A percentile compares a stretch with the other conserved stretches of the same genome.
Conservation (phyloP, 2,113 vertebrate species). For the Callipepla californica region DNA sequence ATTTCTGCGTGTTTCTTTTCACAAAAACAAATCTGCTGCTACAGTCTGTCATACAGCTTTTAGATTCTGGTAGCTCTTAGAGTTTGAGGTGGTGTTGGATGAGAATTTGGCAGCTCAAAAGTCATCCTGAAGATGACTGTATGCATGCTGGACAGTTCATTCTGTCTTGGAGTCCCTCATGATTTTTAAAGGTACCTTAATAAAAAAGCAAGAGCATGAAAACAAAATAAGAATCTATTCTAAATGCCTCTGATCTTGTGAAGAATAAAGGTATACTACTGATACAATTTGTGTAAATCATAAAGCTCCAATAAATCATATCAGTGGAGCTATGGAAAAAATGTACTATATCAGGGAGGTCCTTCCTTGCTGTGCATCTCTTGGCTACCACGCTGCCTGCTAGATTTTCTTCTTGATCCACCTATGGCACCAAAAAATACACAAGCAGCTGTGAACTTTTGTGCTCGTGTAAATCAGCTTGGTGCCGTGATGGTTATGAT, state of each 20-base stretch:
- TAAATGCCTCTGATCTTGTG: not conserved
- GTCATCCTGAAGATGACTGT: not conserved
- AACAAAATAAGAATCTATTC: not conserved
- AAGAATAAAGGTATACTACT: not conserved
- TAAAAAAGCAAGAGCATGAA: not conserved
- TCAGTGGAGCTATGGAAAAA: not conserved
- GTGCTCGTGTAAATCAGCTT: not conserved
- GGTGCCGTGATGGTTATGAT: not conserved
- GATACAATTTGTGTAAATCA: not conserved
- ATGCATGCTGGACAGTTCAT: fast-evolving
- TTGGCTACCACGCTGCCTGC: fast-evolving
- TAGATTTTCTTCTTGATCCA: not conserved
- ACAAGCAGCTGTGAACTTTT: not conserved
- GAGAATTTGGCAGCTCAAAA: not conserved
- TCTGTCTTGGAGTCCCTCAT: not conserved
- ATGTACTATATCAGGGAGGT: too few species aligned
- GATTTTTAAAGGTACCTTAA: not conserved
- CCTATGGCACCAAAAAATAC: not conserved
- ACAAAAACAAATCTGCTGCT: slow-evolving; percentile 24
- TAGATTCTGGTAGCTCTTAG: not conserved
- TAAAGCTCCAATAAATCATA: not conserved
- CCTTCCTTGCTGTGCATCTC: not conserved
- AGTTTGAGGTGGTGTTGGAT: fast-evolving
- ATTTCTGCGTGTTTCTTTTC: slow-evolving; percentile 9
- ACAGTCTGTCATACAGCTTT: not conserved